Evolutionary conservation across 2,797 vertebrate genomes (phyloP).

Genomic region (Remorina albescens): DNA sequence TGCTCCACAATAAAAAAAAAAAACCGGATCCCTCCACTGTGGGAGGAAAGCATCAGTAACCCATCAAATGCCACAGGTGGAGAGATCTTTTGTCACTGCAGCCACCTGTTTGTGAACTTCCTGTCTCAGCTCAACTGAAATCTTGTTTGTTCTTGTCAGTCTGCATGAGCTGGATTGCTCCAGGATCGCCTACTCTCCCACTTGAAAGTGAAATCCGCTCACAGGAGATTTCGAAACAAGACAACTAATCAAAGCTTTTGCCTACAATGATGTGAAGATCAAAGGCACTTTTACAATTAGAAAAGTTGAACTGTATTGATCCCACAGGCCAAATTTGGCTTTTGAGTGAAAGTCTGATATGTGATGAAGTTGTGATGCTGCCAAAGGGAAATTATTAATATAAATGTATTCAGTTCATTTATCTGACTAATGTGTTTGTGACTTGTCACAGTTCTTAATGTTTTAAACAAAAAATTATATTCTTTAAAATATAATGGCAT

Average conservation of each 20-base stretch:
- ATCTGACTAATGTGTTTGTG: not conserved
- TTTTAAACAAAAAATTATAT: not conserved
- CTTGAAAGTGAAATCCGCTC: conserved; percentile 33
- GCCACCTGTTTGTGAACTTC: conserved; percentile 58
- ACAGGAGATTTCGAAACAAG: conserved; percentile 45
- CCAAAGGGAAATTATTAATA: not conserved
- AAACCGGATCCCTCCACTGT: not conserved
- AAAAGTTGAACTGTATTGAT: conserved; percentile 34
- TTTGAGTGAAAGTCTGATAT: conserved; percentile 19
- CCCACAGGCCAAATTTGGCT: conserved; percentile 31
- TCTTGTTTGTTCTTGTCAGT: conserved; percentile 64
- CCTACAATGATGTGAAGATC: conserved; percentile 37
- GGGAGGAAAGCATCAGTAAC: not conserved
- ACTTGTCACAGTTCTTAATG: conserved; percentile 21
- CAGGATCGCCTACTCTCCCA: conserved; percentile 32
- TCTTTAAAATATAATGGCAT: too few species aligned
- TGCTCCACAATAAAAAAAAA: conserved; percentile 5
- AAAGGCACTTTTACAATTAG: conserved; percentile 43
- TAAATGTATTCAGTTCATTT: not conserved
- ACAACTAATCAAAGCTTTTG: conserved; percentile 57
- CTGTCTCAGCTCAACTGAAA: conserved; percentile 51
- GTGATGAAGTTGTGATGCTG: not conserved
- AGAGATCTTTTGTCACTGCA: conserved; percentile 56
- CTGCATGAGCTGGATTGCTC: conserved; percentile 29
- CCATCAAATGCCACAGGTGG: conserved; percentile 29